Base-by-base conservation (phyloP, 2,797 vertebrate species). In the Apogon talboti region DNA sequence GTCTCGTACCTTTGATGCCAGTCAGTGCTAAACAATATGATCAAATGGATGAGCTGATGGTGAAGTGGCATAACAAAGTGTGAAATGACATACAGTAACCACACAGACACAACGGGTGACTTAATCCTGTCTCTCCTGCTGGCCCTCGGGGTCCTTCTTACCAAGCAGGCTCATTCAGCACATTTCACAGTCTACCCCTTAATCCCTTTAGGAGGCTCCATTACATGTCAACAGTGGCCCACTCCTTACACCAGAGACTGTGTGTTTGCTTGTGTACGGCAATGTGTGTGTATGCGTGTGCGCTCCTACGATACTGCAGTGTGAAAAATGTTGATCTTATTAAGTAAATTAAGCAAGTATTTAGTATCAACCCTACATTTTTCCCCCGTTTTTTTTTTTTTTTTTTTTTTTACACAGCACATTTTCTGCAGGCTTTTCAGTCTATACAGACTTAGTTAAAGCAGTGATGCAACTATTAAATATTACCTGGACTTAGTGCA, bases 141-240 rank as follows among this genome's bases (percentile, higher is more conserved):
- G 54, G 78, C 67, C 87, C 85, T 76, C 24, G 7, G 79, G 90
- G 81, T 5, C 72, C 75, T 77, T 81, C 74, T 79, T 74, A 79
- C 82, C 63, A 66, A 76, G 68, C 77, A 62, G 81, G 15, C 71
- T 12, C 84, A 74, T 89, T 84, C 86, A 88, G 80, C 81, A 79
- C 88, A 87, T 89, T 90, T 90, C 89, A 90, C 87, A 83, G 87
- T 84, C 81, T 83, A 42, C 71, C 70, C 76, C 64, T 48, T 92
- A 92, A 92, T 92, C 90, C 85, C 63, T 84, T 91, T 91, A 88
- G 80, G 81, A 89, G 78, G 76, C 79, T 85, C 80, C 78, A 79
- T 90, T 89, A 87, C 85, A 84, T 67, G 83, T 90, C 73, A 76
- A 76, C 86, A 78, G 81, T 70, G 83, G 81, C 78, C 78, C 67